Conservation (phyloP, 2,797 vertebrate genomes). For the Acipenser ruthenus region DNA sequence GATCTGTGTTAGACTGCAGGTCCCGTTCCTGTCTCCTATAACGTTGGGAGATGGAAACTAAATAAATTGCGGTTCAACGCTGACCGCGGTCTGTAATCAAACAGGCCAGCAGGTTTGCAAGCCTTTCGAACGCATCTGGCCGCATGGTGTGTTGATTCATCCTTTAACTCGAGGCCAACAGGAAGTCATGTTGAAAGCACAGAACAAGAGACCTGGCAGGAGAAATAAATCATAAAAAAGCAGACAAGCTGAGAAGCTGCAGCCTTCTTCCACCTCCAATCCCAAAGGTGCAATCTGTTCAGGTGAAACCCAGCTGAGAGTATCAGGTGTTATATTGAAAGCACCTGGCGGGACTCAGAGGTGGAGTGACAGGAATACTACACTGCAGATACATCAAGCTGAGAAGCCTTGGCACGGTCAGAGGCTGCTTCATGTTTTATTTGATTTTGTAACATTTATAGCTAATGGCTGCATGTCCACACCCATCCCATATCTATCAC, state of each 20-base stretch:
- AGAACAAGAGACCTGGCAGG: not conserved
- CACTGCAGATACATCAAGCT: conserved; percentile 12
- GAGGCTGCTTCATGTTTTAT: conserved; percentile 5
- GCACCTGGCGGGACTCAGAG: conserved; percentile 19
- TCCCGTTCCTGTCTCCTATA: too few relatives aligned
- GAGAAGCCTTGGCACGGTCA: conserved; percentile 13
- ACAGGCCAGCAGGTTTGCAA: not conserved
- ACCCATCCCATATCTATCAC: too few relatives aligned
- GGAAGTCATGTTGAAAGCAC: not conserved
- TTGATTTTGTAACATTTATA: too few relatives aligned
- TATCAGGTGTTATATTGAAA: conserved; percentile 18
- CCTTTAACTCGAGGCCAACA: not conserved
- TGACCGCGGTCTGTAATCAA: not conserved
- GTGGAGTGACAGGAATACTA: conserved; percentile 15
- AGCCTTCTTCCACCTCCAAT: not conserved
- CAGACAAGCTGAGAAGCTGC: not conserved
- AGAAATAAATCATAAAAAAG: not conserved
- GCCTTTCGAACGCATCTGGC: not conserved
- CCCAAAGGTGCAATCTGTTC: conserved; percentile 25
- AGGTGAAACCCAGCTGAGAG: conserved; percentile 25
- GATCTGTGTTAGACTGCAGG: too few relatives aligned
- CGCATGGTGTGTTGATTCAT: not conserved
- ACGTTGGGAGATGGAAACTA: not conserved
- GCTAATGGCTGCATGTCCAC: too few relatives aligned
- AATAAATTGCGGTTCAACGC: not conserved